Conservation (phyloP, 37 sponge, comb jelly and placozoan genomes). For the Lycopodina hypogea region DNA sequence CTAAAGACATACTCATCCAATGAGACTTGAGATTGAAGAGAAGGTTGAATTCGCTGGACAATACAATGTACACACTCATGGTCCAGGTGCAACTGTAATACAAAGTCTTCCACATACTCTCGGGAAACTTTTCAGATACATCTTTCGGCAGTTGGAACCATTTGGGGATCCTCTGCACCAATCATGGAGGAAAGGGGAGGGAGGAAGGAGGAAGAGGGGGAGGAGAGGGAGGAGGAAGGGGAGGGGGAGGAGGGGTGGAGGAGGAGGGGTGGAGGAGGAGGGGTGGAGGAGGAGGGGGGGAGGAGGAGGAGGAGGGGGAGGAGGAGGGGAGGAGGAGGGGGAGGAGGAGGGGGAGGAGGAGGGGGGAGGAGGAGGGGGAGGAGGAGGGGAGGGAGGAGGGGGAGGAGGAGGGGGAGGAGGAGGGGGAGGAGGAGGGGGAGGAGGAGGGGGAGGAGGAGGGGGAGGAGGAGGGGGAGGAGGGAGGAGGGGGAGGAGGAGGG, state of each 20-base stretch:
- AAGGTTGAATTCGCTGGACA: constrained; percentile 2
- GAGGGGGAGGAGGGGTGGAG: constrained; percentile 4
- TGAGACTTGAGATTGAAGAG: constrained; percentile 51
- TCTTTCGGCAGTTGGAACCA: constrained; percentile 46
- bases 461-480: too few relatives aligned
- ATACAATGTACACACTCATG: constrained; percentile 24
- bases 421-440: too few relatives aligned
- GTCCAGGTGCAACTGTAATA: constrained; percentile 50
- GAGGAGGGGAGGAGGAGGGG: background rate
- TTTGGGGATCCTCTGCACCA: constrained; percentile 50
- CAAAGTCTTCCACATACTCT: constrained; percentile 58
- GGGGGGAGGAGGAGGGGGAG: too few relatives aligned
- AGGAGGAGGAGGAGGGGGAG: constrained; percentile 2
- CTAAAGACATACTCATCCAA: constrained; percentile 66
- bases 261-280: too few relatives aligned
- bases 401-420: too few relatives aligned
- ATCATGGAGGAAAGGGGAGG: background rate
- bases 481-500: too few relatives aligned
- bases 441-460: too few relatives aligned
- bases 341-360: background rate
- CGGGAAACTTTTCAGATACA: constrained; percentile 53
- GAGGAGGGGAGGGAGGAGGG: too few relatives aligned
- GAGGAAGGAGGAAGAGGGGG: background rate
- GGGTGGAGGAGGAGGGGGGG: too few relatives aligned
- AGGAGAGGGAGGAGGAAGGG: background rate